Evolutionary conservation across 2,888 invertebrate species (phyloP).

Genomic region (Pammene fasciana): DNA sequence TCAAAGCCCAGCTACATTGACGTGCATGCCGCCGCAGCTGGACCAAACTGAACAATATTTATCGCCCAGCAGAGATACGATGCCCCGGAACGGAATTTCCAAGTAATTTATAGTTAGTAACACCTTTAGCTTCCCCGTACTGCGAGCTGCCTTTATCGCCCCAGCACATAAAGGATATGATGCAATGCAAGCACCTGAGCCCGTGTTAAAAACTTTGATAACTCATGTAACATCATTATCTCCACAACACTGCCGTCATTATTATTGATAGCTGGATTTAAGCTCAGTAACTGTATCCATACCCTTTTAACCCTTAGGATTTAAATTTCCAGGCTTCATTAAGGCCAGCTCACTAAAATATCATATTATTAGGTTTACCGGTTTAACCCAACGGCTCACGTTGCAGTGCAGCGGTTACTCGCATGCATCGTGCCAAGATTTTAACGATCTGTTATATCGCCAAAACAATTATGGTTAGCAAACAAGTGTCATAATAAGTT

Average conservation of each 20-base stretch:
- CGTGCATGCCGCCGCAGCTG: slow-evolving; percentile 66
- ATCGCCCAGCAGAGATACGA: slow-evolving; percentile 70
- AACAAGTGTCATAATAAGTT: slow-evolving; percentile 38
- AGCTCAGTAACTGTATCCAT: slow-evolving; percentile 19
- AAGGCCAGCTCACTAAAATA: slow-evolving; percentile 30
- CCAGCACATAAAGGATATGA: slow-evolving; percentile 13
- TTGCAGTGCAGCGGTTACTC: neutral
- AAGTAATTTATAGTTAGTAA: slow-evolving; percentile 77
- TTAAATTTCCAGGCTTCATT: slow-evolving; percentile 36
- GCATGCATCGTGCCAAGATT: slow-evolving; percentile 2
- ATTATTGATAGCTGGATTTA: slow-evolving; percentile 30
- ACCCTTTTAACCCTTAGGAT: slow-evolving; percentile 33
- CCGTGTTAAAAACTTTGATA: slow-evolving; percentile 10
- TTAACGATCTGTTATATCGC: slow-evolving; percentile 15
- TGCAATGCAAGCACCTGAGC: slow-evolving; percentile 26
- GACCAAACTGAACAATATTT: slow-evolving; percentile 79
- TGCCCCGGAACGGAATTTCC: slow-evolving; percentile 70
- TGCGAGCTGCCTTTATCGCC: slow-evolving; percentile 38
- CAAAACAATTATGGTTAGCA: slow-evolving; percentile 16
- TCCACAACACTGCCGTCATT: slow-evolving; percentile 5
- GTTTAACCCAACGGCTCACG: slow-evolving; percentile 6
- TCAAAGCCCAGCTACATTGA: slow-evolving; percentile 52
- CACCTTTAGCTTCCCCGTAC: slow-evolving; percentile 60
- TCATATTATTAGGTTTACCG: slow-evolving; percentile 29
- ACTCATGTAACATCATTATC: slow-evolving; percentile 7